A percentile compares a stretch with the other conserved stretches of the same genome.
Conservation (phyloP, 2,113 vertebrate genomes). For the Orycteropus afer region DNA sequence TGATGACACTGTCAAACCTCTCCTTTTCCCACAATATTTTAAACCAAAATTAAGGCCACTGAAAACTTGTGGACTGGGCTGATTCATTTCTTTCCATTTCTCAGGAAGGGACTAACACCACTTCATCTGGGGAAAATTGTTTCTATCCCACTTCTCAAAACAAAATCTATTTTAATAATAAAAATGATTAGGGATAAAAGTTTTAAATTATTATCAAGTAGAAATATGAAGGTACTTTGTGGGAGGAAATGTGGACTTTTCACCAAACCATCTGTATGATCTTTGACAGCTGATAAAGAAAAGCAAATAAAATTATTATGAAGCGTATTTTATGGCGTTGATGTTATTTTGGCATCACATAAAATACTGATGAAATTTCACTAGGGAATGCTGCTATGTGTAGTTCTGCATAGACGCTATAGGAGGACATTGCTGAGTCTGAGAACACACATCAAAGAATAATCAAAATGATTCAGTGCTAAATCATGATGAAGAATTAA, state of each 20-base stretch:
- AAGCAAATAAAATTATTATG: conserved; percentile 71
- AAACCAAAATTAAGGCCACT: neutral
- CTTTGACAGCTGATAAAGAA: conserved; percentile 74
- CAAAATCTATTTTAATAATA: conserved; percentile 55
- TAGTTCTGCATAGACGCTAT: conserved; percentile 42
- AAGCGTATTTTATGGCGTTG: conserved; percentile 69
- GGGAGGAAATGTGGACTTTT: conserved; percentile 62
- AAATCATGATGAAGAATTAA: conserved; percentile 74
- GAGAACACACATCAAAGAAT: conserved; percentile 64
- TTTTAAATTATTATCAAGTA: conserved; percentile 66
- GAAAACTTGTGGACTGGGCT: neutral
- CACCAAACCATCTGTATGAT: conserved; percentile 73
- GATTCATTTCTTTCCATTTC: conserved; percentile 22
- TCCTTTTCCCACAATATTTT: neutral
- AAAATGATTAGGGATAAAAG: conserved; percentile 66
- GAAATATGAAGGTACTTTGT: conserved; percentile 52
- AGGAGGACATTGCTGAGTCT: conserved; percentile 44
- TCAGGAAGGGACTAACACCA: conserved; percentile 1
- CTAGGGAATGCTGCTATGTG: conserved; percentile 51
- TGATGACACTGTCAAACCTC: neutral
- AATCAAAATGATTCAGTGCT: conserved; percentile 62
- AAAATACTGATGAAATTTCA: neutral
- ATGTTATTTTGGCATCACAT: conserved; percentile 75
- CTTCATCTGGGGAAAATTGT: conserved; percentile 68
- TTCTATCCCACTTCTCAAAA: conserved; percentile 59